A percentile compares a stretch with the other conserved stretches of the same genome.
Evolutionary conservation across 2,888 invertebrate genomes (phyloP).

Genomic region (Chymomyza procnemis): DNA sequence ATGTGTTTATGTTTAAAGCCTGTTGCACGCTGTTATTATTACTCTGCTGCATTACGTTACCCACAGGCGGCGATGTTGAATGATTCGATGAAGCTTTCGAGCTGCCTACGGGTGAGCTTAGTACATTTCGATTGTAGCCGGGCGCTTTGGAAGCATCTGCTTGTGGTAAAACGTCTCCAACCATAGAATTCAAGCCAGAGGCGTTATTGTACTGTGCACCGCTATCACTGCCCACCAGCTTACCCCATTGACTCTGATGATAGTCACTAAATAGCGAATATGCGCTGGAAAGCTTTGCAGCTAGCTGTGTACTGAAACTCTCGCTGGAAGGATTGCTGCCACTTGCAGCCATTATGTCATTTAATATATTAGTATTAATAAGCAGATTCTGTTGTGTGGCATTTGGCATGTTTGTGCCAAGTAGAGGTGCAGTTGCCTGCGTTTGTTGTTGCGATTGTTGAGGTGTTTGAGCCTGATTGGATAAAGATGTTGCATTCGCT

Average conservation of each 20-base stretch:
- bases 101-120: conserved; percentile 87
- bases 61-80: conserved; percentile 80
- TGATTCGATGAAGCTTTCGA: conserved; percentile 82
- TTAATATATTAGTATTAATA: conserved; percentile 60
- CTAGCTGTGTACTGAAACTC: conserved; percentile 70
- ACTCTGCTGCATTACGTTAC: conserved; percentile 49
- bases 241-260: conserved; percentile 80
- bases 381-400: conserved; percentile 59
- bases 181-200: conserved; percentile 47
- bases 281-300: conserved; percentile 80
- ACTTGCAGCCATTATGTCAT: conserved; percentile 45
- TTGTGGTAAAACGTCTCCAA: conserved; percentile 79
- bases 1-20: conserved; percentile 56
- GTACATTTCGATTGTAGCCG: conserved; percentile 87
- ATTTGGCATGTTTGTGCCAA: conserved; percentile 52
- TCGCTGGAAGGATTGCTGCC: conserved; percentile 40
- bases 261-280: conserved; percentile 93
- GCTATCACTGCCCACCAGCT: conserved; percentile 60
- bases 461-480: conserved; percentile 1
- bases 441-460: conserved; percentile 14
- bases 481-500: conserved; percentile 13
- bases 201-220: conserved; percentile 10
- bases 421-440: conserved; percentile 26
- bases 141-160: conserved; percentile 94
- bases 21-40: conserved; percentile 51